Conservation (phyloP, 2,797 vertebrate genomes). For the Taenioides sp. region DNA sequence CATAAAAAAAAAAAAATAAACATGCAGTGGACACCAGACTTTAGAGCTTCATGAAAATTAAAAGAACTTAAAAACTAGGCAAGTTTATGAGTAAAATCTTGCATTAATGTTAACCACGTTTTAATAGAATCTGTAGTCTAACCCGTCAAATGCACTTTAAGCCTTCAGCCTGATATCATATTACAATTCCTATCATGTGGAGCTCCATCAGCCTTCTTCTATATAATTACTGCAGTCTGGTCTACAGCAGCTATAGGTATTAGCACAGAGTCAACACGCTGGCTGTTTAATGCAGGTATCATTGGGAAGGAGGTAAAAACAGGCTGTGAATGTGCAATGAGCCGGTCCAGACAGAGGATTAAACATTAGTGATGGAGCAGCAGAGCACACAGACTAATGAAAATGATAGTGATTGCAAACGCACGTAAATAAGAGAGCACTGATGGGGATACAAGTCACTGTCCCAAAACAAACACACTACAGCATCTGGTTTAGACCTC, state of each 20-base stretch:
- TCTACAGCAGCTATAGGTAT: slow-evolving; percentile 47
- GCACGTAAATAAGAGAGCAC: slow-evolving; percentile 9
- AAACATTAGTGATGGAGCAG: neutral
- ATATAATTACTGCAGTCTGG: slow-evolving; percentile 57
- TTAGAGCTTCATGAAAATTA: no score
- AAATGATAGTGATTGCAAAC: neutral
- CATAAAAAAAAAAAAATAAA: neutral
- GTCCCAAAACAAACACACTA: neutral
- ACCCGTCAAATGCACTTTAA: neutral
- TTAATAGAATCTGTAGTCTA: no score
- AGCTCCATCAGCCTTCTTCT: slow-evolving; percentile 46
- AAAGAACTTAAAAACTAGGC: no score
- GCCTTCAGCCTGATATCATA: slow-evolving; percentile 31
- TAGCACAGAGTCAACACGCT: slow-evolving; percentile 40
- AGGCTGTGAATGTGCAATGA: slow-evolving; percentile 33
- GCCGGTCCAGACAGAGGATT: slow-evolving; percentile 3
- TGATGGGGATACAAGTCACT: neutral
- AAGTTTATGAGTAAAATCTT: no score
- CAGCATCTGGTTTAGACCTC: neutral
- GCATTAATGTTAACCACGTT: no score
- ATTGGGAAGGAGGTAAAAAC: slow-evolving; percentile 17
- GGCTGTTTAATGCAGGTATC: slow-evolving; percentile 37
- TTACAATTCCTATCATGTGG: slow-evolving; percentile 59
- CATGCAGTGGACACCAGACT: neutral
- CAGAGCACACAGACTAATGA: neutral